Conservation (phyloP, 2,113 vertebrate species). For the Amphilophus citrinellus region DNA sequence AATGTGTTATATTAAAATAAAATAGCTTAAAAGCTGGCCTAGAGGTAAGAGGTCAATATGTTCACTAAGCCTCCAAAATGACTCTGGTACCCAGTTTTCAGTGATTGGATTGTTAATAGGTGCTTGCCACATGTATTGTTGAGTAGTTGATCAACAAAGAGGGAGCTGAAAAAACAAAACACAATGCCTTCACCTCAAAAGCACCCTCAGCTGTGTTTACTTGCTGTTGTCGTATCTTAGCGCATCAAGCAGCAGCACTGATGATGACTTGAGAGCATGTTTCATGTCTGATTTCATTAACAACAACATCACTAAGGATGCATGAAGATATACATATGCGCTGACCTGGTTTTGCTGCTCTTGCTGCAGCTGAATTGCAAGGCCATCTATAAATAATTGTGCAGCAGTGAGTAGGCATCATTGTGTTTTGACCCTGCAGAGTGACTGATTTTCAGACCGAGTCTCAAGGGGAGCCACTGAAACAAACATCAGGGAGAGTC, state of each 20-base stretch:
- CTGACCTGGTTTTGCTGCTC: conserved; percentile 38
- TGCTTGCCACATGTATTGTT: background rate
- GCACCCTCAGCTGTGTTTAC: background rate
- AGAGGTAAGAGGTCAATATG: background rate
- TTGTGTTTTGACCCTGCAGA: conserved; percentile 43
- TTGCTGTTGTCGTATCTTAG: background rate
- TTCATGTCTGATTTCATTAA: conserved; percentile 37
- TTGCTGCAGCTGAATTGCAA: conserved; percentile 23
- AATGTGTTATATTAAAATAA: background rate
- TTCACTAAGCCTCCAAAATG: background rate
- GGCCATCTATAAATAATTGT: conserved; percentile 60
- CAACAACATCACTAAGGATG: conserved; percentile 22
- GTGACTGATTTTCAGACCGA: conserved; percentile 42
- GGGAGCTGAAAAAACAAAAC: background rate
- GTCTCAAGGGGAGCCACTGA: conserved; percentile 34
- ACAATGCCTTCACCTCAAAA: background rate
- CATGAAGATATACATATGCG: conserved; percentile 27
- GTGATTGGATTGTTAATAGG: background rate
- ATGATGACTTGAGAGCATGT: conserved; percentile 8
- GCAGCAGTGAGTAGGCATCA: conserved; percentile 37
- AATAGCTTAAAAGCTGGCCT: background rate
- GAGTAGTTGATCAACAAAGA: background rate
- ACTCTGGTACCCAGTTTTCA: background rate
- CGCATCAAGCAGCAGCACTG: background rate
- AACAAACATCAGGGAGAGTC: conserved; percentile 16